Evolutionary conservation across 2,888 invertebrate genomes (phyloP).

Genomic region (Crocallis elinguaria): DNA sequence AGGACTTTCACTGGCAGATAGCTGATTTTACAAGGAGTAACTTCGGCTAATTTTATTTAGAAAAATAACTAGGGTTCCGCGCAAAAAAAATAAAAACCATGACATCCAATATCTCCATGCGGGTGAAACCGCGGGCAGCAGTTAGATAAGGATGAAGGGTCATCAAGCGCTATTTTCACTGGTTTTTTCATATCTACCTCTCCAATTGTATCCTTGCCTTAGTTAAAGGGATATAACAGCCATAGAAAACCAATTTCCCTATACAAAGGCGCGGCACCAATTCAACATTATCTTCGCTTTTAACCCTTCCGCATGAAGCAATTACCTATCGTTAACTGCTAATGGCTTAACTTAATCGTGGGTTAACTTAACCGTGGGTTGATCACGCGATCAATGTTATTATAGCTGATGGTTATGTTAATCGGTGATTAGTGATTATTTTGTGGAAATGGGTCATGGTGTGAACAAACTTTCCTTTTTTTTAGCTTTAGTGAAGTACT

Average conservation of each 20-base stretch:
- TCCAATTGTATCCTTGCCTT: not conserved
- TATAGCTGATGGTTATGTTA: conserved; percentile 32
- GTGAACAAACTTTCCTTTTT: not conserved
- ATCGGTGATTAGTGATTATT: conserved; percentile 32
- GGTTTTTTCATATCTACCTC: too few relatives aligned
- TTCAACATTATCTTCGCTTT: conserved; percentile 65
- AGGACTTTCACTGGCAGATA: too few relatives aligned
- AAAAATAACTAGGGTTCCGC: too few relatives aligned
- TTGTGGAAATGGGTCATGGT: conserved; percentile 31
- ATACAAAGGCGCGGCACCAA: conserved; percentile 54
- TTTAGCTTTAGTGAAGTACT: too few relatives aligned
- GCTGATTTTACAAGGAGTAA: too few relatives aligned
- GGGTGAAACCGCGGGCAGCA: too few relatives aligned
- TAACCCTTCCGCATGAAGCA: conserved; percentile 73
- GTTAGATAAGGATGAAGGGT: too few relatives aligned
- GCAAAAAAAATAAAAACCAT: too few relatives aligned
- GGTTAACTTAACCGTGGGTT: conserved; percentile 31
- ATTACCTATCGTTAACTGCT: conserved; percentile 71
- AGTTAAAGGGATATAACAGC: not conserved
- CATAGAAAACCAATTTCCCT: conserved; percentile 28
- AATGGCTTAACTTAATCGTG: conserved; percentile 65
- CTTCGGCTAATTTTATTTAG: too few relatives aligned
- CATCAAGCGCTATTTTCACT: too few relatives aligned
- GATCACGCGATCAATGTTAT: conserved; percentile 65
- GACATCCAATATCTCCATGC: too few relatives aligned